These are phyloP conservation scores for Xanthia togata DNA, from an alignment of 2,888 invertebrate species.

Conservation along the genomic window DNA sequence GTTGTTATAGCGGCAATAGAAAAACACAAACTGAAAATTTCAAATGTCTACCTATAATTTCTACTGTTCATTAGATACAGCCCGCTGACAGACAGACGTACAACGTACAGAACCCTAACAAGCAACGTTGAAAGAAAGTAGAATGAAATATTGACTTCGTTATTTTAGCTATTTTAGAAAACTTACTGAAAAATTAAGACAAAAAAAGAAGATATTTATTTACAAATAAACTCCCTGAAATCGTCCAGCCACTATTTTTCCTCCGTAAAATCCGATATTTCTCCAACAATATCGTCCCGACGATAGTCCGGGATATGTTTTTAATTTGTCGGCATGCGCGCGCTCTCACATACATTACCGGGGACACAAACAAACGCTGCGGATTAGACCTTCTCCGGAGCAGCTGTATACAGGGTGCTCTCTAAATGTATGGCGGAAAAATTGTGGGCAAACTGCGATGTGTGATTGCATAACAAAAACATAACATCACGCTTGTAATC, in stretches of 20 bases:
- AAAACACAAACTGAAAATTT: too few relatives aligned
- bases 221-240: background rate
- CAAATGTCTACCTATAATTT: too few relatives aligned
- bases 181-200: background rate
- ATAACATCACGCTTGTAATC: too few relatives aligned
- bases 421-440: background rate
- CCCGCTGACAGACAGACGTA: too few relatives aligned
- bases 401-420: slow-evolving; percentile 74
- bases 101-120: too few relatives aligned
- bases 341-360: slow-evolving; percentile 88
- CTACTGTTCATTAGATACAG: too few relatives aligned
- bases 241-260: background rate
- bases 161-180: too few relatives aligned
- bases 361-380: slow-evolving; percentile 80
- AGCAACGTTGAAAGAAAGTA: too few relatives aligned
- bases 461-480: background rate
- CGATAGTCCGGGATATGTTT: slow-evolving; percentile 68
- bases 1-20: too few relatives aligned
- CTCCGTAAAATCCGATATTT: background rate
- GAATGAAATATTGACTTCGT: too few relatives aligned
- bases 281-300: slow-evolving; percentile 21
- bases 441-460: background rate
- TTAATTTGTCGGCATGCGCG: slow-evolving; percentile 82
- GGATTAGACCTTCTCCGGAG: slow-evolving; percentile 82
- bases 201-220: background rate